A percentile compares a stretch with the other conserved stretches of the same genome.
Conservation (phyloP, 2,888 invertebrate genomes). For the Oscheius sp. region DNA sequence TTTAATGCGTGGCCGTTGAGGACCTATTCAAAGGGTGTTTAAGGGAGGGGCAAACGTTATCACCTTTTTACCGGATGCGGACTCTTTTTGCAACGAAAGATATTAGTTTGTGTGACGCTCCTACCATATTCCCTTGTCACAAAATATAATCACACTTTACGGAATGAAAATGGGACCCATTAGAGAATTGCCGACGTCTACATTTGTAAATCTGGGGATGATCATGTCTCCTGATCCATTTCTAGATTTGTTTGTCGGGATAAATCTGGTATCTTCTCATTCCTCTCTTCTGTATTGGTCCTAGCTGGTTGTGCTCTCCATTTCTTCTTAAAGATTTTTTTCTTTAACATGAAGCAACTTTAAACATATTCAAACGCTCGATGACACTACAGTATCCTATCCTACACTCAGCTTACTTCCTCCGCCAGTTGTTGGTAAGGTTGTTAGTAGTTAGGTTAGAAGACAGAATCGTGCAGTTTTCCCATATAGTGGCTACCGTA, state of each 20-base stretch:
- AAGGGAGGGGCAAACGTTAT: no score
- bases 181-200: slow-evolving; percentile 30
- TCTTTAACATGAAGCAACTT: no score
- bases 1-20: slow-evolving; percentile 23
- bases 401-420: not conserved
- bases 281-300: not conserved
- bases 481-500: slow-evolving; percentile 29
- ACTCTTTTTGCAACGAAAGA: not conserved
- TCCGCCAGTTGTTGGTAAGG: not conserved
- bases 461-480: slow-evolving; percentile 29
- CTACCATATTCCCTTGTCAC: slow-evolving; percentile 15
- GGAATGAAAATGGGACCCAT: slow-evolving; percentile 6
- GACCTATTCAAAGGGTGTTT: not conserved
- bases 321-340: no score
- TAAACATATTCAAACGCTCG: no score
- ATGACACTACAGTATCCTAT: not conserved
- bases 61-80: no score
- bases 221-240: slow-evolving; percentile 30
- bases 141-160: slow-evolving; percentile 19
- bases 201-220: slow-evolving; percentile 22
- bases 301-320: not conserved
- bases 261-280: slow-evolving; percentile 14
- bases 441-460: not conserved
- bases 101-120: not conserved
- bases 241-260: slow-evolving; percentile 21